These are phyloP conservation scores for Rotaria magnacalcarata DNA, from an alignment of 2,888 invertebrate genomes.

Conservation along the genomic window DNA sequence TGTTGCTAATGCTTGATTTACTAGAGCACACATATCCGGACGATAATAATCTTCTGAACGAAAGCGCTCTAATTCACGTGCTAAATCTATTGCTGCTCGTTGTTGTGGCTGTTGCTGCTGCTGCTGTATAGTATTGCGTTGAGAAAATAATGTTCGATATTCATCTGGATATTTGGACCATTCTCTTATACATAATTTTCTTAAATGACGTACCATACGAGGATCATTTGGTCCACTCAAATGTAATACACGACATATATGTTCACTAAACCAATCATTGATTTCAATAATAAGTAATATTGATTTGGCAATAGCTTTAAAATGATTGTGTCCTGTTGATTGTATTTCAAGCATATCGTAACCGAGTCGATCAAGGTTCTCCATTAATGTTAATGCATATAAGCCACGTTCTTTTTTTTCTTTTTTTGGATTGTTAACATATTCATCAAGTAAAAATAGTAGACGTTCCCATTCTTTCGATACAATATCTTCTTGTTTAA, in stretches of 20 bases:
- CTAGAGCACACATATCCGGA: conserved; percentile 7
- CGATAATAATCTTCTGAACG: conserved; percentile 15
- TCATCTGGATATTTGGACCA: conserved; percentile 11
- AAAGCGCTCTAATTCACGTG: neutral
- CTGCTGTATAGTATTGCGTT: neutral
- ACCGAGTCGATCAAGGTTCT: conserved; percentile 34
- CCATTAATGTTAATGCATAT: conserved; percentile 34
- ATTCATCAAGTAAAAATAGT: conserved; percentile 20
- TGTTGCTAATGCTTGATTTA: conserved; percentile 33
- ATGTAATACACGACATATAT: conserved; percentile 9
- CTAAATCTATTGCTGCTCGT: neutral
- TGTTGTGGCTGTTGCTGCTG: neutral
- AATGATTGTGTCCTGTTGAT: conserved; percentile 14
- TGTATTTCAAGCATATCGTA: conserved; percentile 35
- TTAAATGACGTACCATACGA: neutral
- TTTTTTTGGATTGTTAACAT: conserved; percentile 32
- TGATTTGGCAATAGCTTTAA: conserved; percentile 30
- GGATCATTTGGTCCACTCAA: neutral
- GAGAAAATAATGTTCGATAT: neutral
- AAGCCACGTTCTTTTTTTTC: conserved; percentile 36
- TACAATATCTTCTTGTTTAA: conserved; percentile 26
- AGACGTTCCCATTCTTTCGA: conserved; percentile 34
- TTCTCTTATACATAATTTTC: conserved; percentile 33
- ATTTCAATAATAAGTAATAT: conserved; percentile 6
- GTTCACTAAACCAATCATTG: conserved; percentile 19